Conservation (phyloP, 1,140 invertebrate species). For the Danaus plexippus region DNA sequence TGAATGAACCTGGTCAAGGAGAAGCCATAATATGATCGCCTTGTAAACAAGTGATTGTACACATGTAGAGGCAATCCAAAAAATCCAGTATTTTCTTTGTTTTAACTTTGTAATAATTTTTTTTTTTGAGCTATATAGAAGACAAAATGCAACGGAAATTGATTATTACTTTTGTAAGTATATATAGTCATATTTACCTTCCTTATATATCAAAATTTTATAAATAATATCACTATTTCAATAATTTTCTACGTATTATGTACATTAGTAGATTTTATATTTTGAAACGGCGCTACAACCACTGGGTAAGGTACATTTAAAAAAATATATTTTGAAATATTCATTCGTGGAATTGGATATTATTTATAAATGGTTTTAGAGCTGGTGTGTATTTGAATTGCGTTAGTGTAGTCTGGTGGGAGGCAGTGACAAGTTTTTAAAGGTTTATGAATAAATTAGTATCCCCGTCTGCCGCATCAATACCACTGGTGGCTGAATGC, state of each 20-base stretch:
- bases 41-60: conserved; percentile 49
- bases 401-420: conserved; percentile 25
- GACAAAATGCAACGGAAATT: background rate
- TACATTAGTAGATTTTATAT: too few species aligned
- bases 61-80: conserved; percentile 34
- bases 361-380: too few species aligned
- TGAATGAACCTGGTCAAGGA: conserved; percentile 38
- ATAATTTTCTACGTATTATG: too few species aligned
- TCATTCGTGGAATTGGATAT: too few species aligned
- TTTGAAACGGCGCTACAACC: too few species aligned
- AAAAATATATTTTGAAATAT: too few species aligned
- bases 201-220: too few species aligned
- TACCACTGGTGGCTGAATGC: conserved; percentile 54
- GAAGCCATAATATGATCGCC: conserved; percentile 23
- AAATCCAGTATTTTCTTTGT: conserved; percentile 5
- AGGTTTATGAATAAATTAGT: conserved; percentile 66
- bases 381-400: conserved; percentile 13
- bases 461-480: conserved; percentile 60
- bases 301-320: too few species aligned
- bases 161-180: too few species aligned
- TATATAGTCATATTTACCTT: too few species aligned
- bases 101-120: conserved; percentile 1
- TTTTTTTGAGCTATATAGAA: background rate
- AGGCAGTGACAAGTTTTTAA: conserved; percentile 61
- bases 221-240: too few species aligned